Conservation (phyloP, 2,797 vertebrate genomes). For the Cetoscarus ocellatus region DNA sequence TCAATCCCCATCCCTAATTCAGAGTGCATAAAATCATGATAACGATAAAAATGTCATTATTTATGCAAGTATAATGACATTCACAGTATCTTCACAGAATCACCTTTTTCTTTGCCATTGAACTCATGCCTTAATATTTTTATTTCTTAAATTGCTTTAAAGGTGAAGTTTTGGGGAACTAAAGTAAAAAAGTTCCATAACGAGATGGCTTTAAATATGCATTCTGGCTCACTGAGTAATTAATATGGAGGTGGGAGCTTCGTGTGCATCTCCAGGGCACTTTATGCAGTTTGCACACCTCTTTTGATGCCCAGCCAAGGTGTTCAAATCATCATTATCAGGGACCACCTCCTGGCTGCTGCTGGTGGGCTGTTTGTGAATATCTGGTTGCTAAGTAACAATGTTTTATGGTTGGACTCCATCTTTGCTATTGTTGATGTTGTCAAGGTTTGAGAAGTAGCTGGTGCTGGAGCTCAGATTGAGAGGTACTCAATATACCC, state of each 20-base stretch:
- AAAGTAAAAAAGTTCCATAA: too few relatives aligned
- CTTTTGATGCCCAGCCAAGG: slow-evolving; percentile 69
- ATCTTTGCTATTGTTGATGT: slow-evolving; percentile 33
- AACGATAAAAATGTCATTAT: too few relatives aligned
- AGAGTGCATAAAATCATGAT: too few relatives aligned
- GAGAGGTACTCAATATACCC: slow-evolving; percentile 1
- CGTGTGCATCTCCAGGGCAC: slow-evolving; percentile 22
- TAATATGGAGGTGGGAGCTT: slow-evolving; percentile 16
- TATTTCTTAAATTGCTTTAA: background rate
- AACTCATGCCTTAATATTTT: too few relatives aligned
- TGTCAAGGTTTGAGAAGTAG: slow-evolving; percentile 28
- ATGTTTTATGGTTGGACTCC: slow-evolving; percentile 43
- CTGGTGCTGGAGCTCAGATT: slow-evolving; percentile 11
- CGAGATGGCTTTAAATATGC: background rate
- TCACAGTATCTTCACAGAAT: too few relatives aligned
- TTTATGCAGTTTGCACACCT: slow-evolving; percentile 47
- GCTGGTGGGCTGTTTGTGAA: slow-evolving; percentile 33
- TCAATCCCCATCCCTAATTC: too few relatives aligned
- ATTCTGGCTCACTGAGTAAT: background rate
- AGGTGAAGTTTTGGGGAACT: background rate
- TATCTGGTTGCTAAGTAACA: slow-evolving; percentile 64
- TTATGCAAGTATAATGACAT: too few relatives aligned
- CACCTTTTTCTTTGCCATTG: too few relatives aligned
- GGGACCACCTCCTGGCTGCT: slow-evolving; percentile 58
- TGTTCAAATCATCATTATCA: slow-evolving; percentile 62